Evolutionary conservation across 2,888 invertebrate genomes (phyloP), one percentile per base, ranked within the genome.

Genomic region (Leucania comma): DNA sequence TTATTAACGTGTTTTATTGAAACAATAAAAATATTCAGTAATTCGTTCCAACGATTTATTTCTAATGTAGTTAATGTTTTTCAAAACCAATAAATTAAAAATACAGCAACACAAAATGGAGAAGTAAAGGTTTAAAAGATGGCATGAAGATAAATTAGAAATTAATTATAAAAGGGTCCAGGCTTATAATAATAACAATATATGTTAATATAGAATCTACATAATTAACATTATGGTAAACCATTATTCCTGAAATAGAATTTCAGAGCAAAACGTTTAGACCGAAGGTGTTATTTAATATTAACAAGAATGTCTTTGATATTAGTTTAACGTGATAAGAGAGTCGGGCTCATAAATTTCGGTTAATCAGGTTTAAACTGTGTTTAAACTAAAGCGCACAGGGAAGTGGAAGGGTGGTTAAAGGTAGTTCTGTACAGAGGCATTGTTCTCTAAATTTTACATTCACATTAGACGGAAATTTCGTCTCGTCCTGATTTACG

Each of bases 401-500:
- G 90, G 87, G 89, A 88, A 86, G 87, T 87, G 87, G 89, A 88
- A 89, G 89, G 90, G 88, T 42, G 42, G 42, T 42, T 42, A 42
- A 42, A 89, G 88, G 87, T 87, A 83, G 86, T 85, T 87, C 82
- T 77, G 81, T 84, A 86, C 54, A 72, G 86, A 79, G 89, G 89
- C 88, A 90, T 93, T 91, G 91, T 92, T 91, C 90, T 86, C 86
- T 90, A 89, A 92, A 93, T 93, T 93, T 92, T 92, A 93, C 92
- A 93, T 92, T 92, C 90, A 87, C 91, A 90, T 93, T 92, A 93
- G 90, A 89, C 88, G 90, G 90, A 91, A 93, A 93, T 92, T 93
- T 91, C 90, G 92, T 91, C 90, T 91, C 87, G 86, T 88, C 78
- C 89, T 93, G 93, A 93, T 94, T 94, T 93, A 94, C 91, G 91